A percentile compares a stretch with the other conserved stretches of the same genome.
Evolutionary conservation across 2,888 invertebrate genomes (phyloP).

Genomic region (Sipunculus nudus): DNA sequence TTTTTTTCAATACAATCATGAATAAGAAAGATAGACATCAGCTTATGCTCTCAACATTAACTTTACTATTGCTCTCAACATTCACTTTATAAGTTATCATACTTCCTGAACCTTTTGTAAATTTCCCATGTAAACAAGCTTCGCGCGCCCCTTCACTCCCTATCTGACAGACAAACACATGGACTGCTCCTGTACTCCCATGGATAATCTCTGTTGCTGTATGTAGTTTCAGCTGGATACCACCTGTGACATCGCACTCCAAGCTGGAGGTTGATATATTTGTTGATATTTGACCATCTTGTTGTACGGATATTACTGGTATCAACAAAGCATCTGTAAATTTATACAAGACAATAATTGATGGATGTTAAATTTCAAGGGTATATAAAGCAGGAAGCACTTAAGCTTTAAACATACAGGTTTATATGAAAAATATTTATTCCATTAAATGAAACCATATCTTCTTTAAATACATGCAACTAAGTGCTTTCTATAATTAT

Average conservation of each 20-base stretch:
- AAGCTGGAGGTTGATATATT: slow-evolving; percentile 25
- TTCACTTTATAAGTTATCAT: not conserved
- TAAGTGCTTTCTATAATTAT: too few species aligned
- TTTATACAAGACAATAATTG: too few species aligned
- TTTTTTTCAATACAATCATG: too few species aligned
- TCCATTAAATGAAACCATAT: too few species aligned
- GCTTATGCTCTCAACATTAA: too few species aligned
- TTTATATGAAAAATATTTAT: too few species aligned
- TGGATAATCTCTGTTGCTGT: slow-evolving; percentile 44
- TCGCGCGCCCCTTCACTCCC: slow-evolving; percentile 31
- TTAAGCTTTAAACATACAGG: too few species aligned
- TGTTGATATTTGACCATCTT: slow-evolving; percentile 20
- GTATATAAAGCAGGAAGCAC: too few species aligned
- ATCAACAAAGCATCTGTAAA: slow-evolving; percentile 41
- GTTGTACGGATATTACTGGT: slow-evolving; percentile 24
- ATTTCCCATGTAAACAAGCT: slow-evolving; percentile 10
- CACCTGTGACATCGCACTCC: slow-evolving; percentile 48
- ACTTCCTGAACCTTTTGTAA: slow-evolving; percentile 5
- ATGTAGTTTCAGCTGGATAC: slow-evolving; percentile 44
- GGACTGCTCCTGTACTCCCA: slow-evolving; percentile 27
- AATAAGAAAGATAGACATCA: too few species aligned
- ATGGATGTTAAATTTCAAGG: too few species aligned
- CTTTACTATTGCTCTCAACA: too few species aligned
- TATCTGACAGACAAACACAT: slow-evolving; percentile 44
- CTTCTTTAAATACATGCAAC: too few species aligned